Base-by-base conservation (phyloP, 2,888 invertebrate genomes). In the Seira sanloemensis region DNA sequence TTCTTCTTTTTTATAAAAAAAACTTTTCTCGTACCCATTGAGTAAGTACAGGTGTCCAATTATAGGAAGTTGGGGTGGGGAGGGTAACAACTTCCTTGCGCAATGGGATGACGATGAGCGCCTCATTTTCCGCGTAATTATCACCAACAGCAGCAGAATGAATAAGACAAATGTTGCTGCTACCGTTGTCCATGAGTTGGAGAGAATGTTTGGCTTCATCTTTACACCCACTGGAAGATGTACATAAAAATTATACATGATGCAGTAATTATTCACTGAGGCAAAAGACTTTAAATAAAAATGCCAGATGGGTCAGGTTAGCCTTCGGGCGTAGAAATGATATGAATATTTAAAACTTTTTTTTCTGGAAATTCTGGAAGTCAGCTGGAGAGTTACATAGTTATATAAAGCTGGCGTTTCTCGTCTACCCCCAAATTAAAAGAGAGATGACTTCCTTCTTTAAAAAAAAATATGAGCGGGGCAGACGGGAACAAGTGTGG, bases 31-130 rank as follows among this genome's bases (percentile, higher is more conserved):
- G 85, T 83, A 88, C 89, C 89, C 89, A 54, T 88, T 80, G 23
- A 89, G 74, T 21, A 89, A 84, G 82, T 89, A 76, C 66, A 89
- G 83, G 79, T 89, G 89, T 25, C 89, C 89, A 75, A 89, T 81
- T 27, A 89, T 75, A 21, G 89, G 89, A 19, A 86, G 74, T 67
- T 76, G 73, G 50, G 80, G 76, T 26, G 89, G 89, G 62, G 88
- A 86, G 58, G 88, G 88, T 16, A 88, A 46, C 27, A 75, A 24
- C 54, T 85, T 85, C 25, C 58, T 76, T 72, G 78, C 69, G 76
- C 77, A 54, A 72, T 76, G 24, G 23, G 37, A 25, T 9, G 67
- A 27, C 18, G 73, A 67, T 67, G 67, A 23, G 2, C 72, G 37
- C 16, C 4, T 46, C 2, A 65, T 58, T 24, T 71, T 72, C 26